Evolutionary conservation across 2,797 vertebrate genomes (phyloP).

Genomic region (Zenarchopterus dispar): DNA sequence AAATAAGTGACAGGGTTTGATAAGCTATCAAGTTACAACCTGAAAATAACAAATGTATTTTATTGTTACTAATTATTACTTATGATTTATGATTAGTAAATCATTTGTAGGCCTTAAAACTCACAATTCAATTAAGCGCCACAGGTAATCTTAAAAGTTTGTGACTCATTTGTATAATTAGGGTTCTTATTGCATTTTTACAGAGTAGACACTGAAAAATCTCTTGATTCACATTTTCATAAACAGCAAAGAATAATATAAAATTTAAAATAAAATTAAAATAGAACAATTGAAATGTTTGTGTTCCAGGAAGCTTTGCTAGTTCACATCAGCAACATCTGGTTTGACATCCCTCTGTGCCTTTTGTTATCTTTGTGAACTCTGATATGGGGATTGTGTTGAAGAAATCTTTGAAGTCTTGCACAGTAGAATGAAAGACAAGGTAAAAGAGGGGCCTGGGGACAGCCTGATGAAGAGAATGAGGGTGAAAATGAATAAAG

Average conservation of each 20-base stretch:
- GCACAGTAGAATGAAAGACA: conserved; percentile 31
- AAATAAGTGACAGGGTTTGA: no score
- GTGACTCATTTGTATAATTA: no score
- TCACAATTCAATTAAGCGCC: not conserved
- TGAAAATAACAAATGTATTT: not conserved
- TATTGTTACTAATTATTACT: not conserved
- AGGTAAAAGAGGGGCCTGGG: conserved; percentile 68
- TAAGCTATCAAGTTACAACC: not conserved
- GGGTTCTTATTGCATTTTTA: not conserved
- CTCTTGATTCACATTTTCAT: not conserved
- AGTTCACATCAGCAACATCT: not conserved
- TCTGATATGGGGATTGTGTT: not conserved
- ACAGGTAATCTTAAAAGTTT: not conserved
- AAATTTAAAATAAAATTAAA: not conserved
- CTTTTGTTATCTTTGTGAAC: not conserved
- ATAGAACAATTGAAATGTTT: not conserved
- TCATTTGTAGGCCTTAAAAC: not conserved
- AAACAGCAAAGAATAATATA: not conserved
- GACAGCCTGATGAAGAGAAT: conserved; percentile 30
- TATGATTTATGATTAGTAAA: not conserved
- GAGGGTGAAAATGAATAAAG: conserved; percentile 36
- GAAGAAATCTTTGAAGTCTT: conserved; percentile 12
- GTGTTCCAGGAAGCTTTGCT: not conserved
- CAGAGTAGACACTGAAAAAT: no score
- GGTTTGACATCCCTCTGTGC: not conserved